Conservation (phyloP, 2,113 vertebrate genomes). For the Microcebus jonahi region DNA sequence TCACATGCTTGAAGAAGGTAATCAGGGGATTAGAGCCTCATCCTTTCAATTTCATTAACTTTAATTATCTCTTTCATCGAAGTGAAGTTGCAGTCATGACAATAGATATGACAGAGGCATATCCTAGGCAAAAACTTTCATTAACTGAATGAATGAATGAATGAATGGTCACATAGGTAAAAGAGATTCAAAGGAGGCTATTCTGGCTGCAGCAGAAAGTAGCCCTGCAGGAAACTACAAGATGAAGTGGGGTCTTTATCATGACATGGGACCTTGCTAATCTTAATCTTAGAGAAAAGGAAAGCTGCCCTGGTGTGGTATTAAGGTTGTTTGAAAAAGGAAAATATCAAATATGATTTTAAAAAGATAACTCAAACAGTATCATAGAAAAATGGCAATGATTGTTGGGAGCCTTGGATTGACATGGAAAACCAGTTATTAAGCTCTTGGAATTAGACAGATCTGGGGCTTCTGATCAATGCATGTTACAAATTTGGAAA, state of each 20-base stretch:
- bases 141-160: not conserved
- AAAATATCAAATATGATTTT: not conserved
- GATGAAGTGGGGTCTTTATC: not conserved
- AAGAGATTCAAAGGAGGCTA: not conserved
- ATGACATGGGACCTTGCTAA: not conserved
- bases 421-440: not conserved
- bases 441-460: not conserved
- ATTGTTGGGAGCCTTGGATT: not conserved
- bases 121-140: not conserved
- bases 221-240: not conserved
- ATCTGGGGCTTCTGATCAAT: not conserved
- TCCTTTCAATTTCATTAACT: not conserved
- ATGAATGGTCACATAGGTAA: not conserved
- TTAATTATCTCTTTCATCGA: not conserved
- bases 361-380: not conserved
- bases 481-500: not conserved
- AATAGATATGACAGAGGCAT: not conserved
- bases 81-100: not conserved
- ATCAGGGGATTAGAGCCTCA: not conserved
- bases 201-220: not conserved
- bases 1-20: not conserved
- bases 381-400: not conserved
- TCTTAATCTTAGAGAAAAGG: not conserved
- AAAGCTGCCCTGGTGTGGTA: not conserved
- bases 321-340: not conserved